A percentile compares a stretch with the other conserved stretches of the same genome.
Conservation (phyloP, 2,797 vertebrate genomes). For the Liasis olivaceus region DNA sequence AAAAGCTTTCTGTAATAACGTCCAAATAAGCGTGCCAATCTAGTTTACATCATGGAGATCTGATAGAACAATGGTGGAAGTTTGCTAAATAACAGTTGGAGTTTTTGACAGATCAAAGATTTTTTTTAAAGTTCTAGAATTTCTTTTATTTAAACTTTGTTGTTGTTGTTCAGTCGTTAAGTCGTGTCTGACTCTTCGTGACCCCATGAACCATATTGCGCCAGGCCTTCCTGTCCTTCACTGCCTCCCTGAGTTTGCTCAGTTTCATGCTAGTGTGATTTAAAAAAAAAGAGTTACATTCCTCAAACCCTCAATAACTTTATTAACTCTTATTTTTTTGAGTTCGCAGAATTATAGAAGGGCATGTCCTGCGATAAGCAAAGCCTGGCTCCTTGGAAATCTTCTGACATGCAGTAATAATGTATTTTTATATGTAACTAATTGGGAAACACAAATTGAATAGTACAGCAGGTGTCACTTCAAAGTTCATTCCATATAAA, state of each 20-base stretch:
- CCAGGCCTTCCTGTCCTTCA: too few species aligned
- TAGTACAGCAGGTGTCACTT: background rate
- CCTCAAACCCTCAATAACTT: background rate
- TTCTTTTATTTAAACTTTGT: background rate
- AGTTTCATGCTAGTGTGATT: background rate
- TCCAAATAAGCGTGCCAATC: background rate
- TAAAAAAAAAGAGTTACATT: background rate
- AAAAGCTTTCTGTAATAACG: too few species aligned
- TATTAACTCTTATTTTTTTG: constrained; percentile 16
- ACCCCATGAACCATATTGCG: too few species aligned
- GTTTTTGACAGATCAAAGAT: background rate
- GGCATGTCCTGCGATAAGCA: background rate
- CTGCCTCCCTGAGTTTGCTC: too few species aligned
- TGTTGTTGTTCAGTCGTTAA: too few species aligned
- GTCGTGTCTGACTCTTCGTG: too few species aligned
- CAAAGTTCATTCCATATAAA: constrained; percentile 30
- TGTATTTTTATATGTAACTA: constrained; percentile 16
- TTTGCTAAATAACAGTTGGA: background rate
- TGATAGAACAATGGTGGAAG: background rate
- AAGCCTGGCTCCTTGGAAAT: constrained; percentile 8
- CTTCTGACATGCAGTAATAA: background rate
- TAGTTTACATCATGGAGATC: background rate
- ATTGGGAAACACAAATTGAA: background rate
- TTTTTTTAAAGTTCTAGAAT: background rate
- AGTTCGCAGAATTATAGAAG: background rate